Conservation (phyloP, 2,888 invertebrate genomes). For the Caenorhabditis sp. region DNA sequence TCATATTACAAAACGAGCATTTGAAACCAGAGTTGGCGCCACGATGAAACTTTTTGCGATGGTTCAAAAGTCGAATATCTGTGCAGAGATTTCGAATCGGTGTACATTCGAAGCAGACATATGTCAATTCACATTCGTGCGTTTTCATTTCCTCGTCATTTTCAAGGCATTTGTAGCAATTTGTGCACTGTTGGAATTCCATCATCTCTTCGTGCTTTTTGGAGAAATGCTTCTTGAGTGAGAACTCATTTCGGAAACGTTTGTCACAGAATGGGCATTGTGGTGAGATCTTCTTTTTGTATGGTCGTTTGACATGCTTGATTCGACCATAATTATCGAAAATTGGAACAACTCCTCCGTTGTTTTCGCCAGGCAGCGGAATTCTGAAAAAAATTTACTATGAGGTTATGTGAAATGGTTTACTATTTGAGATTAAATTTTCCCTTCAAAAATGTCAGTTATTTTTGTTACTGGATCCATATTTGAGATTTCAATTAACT, state of each 20-base stretch:
- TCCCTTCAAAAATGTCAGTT: too few relatives aligned
- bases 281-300: conserved; percentile 69
- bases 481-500: too few relatives aligned
- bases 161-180: conserved; percentile 66
- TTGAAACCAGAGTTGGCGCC: conserved; percentile 55
- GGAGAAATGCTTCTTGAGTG: conserved; percentile 65
- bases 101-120: conserved; percentile 69
- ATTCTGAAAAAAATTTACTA: conserved; percentile 56
- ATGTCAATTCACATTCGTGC: conserved; percentile 67
- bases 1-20: conserved; percentile 61
- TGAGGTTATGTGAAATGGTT: too few relatives aligned
- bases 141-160: conserved; percentile 55
- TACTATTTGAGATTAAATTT: too few relatives aligned
- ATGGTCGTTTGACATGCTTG: conserved; percentile 57
- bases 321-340: conserved; percentile 64
- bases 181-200: conserved; percentile 68
- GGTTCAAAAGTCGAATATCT: conserved; percentile 45
- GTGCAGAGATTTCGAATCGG: conserved; percentile 69
- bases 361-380: conserved; percentile 69
- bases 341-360: conserved; percentile 60
- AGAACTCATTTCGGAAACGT: conserved; percentile 69
- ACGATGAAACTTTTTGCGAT: conserved; percentile 60
- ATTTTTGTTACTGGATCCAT: too few relatives aligned
- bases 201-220: conserved; percentile 63
- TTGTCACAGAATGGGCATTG: conserved; percentile 72